phyloP scores from a whole-genome alignment of 1,140 invertebrate species.

The Listronotus bonariensis region DNA sequence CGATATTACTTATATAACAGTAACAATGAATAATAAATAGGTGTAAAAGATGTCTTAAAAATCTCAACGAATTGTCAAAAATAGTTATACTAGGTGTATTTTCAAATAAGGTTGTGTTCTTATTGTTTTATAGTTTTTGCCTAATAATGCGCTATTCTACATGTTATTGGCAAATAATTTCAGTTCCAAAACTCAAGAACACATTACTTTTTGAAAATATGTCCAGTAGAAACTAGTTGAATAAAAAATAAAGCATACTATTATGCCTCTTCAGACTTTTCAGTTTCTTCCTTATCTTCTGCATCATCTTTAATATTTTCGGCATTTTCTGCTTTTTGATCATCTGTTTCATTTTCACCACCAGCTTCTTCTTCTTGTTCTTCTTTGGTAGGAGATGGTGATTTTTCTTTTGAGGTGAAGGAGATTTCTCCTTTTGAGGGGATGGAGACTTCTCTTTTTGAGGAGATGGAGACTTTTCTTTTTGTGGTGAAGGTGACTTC shows the following conservation, averaged over 20 bases:
- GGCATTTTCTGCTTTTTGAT: conserved; percentile 25
- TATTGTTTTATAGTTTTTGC: conserved; percentile 3
- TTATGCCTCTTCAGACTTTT: conserved; percentile 29
- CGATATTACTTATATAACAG: neutral
- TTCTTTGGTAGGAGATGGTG: conserved; percentile 19
- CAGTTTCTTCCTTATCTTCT: conserved; percentile 25
- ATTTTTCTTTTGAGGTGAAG: conserved; percentile 25
- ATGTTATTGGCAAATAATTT: conserved; percentile 5
- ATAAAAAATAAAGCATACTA: conserved; percentile 4
- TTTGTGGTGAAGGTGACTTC: conserved; percentile 5
- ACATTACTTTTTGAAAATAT: neutral
- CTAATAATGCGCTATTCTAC: neutral
- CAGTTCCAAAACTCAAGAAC: conserved; percentile 6
- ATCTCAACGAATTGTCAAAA: conserved; percentile 4
- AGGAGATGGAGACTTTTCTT: conserved; percentile 20
- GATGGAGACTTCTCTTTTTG: conserved; percentile 22
- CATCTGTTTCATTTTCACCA: conserved; percentile 30
- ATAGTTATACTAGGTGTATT: neutral
- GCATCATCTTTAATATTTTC: conserved; percentile 32
- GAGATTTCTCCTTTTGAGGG: conserved; percentile 26
- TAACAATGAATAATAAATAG: conserved; percentile 25
- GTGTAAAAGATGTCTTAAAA: conserved; percentile 17
- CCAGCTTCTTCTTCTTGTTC: conserved; percentile 31
- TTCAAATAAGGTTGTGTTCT: neutral
- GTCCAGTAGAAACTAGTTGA: neutral